Base-by-base conservation (phyloP, 2,797 vertebrate species). In the Gymnoscopelus microlampas region DNA sequence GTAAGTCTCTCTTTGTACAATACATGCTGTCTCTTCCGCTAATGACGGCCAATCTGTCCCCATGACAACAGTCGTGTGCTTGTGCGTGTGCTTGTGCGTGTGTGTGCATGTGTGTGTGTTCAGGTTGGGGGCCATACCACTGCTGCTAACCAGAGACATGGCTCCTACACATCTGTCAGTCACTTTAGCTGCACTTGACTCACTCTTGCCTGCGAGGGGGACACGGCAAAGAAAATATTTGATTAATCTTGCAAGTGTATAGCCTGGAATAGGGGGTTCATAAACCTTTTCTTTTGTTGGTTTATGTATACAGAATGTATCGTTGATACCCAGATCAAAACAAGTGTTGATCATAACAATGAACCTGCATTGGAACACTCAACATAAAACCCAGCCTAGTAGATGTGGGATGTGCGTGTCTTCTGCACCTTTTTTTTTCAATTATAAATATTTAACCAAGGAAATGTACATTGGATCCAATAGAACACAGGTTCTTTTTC, bases 191-290 rank as follows among this genome's bases (percentile, higher is more conserved):
- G 67, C 61, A 76, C 53, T 85, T 39, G 26, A 59, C 83, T 76
- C 66, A 51, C 72, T 79, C 12, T 29, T n/a, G 53, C 65, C 76
- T 80, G 70, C 67, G 51, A 15, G 68, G 62, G 19, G 67, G 74
- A 70, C 79, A 62, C 53, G 76, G 87, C 85, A 51, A 77, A 63
- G 85, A 81, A 87, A 80, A 63, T 73, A 85, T 86, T 87, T 80
- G 79, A 84, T 84, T 85, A 73, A 84, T 88, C 88, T 77, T 68
- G 64, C 82, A 87, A 88, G 77, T 51, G 71, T 69, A 71, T 56
- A 49, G 60, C 63, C 70, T 61, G 66, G 71, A 73, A 74, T 67
- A 61, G 60, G 1, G 71, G 66, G 77, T 84, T 80, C 76, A 64
- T 88, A 80, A 87, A 87, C 76, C 75, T 56, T 61, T 73, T 69